Evolutionary conservation across 35 echinoderm and acorn worm species (phyloP), one percentile per base, ranked within the genome.

Genomic region (Diadema setosum): DNA sequence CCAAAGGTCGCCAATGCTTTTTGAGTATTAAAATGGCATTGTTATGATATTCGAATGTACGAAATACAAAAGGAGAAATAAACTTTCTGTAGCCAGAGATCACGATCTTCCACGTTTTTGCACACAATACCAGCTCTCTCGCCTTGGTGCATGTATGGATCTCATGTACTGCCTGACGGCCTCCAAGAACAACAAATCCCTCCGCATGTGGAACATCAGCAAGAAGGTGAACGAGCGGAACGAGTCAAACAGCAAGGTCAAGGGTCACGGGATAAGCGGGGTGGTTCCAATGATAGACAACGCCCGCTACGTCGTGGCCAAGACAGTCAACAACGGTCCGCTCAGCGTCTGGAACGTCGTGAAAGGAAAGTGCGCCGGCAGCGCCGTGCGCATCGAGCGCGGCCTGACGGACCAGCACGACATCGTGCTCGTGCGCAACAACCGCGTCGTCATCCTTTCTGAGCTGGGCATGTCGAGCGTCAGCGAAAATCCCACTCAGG

Each of bases 321-420:
- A 94, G 50, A 85, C 88, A 15, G 63, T 87, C 82, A 80, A 94
- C 50, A 94, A 94, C 41, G 96, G 96, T 18, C 96, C 92, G 31
- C 41, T 98, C 37, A 92, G 89, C 39, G 96, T 98, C 3, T 98
- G 96, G 96, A 98, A 98, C 41, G 96, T 98, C 2, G 89, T 98
- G 11, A 98, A 98, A 57, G 92, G 89, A 29, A 98, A 94, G 37
- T 98, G 96, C 42, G 81, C 92, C 1, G 89, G 82, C 16, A 94
- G 81, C 30, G 88, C 96, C 3, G 92, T 98, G n/a, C 58, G 89
- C 17, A 92, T 98, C 33, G 96, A 98, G 69, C 57, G 96, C 39
- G 92, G 96, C 0, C 46, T 98, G 30, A 86, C 87, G 2, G 93
- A 94, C 45, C 57, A 84, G 2, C 89, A 94, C 83, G 96, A 98